Base-by-base conservation (phyloP, 2,113 vertebrate species). In the Corythoichthys intestinalis region DNA sequence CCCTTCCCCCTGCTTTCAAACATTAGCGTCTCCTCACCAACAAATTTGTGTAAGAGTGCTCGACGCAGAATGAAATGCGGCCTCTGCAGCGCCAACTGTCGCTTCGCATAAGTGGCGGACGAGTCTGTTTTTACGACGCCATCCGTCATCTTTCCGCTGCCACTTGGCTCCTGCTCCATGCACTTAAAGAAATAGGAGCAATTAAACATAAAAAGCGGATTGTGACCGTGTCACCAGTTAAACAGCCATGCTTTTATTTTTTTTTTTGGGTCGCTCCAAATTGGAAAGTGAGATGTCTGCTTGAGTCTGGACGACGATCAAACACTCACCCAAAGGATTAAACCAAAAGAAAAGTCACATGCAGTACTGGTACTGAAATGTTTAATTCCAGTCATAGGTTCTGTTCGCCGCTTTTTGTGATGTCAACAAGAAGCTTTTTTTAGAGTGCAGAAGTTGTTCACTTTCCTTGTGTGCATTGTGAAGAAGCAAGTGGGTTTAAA, bases 191-290 rank as follows among this genome's bases (percentile, higher is more conserved):
- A 62, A 77, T 68, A 72, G 4, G 53, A 57, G 60, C 10, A 68
- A 79, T 73, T 79, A 83, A 86, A 62, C 39, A 44, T 44, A 87
- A 81, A 77, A 77, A 75, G 59, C 69, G 80, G 72, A 83, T 73
- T 80, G 83, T 75, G 78, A 71, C 75, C 77, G 79, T 85, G 75
- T 88, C 79, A 77, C 80, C 82, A 85, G 76, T 84, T 80, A 78
- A 81, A 77, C 72, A 79, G 78, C 58, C 69, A 38, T 64, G 2
- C 69, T 46, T 65, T 47, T 35, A 12, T 56, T 34, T 57, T 35
- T 57, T 12, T 4, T 4, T 3, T n/a, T 20, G 6, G 20, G 20
- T 70, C 54, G 34, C 68, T 76, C 65, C 65, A 75, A 66, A 70
- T 52, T 66, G 39, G 76, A 62, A 87, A 74, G 28, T 41, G 41